phyloP scores from a whole-genome alignment of 2,888 invertebrate species.

The Heliconius hortense region DNA sequence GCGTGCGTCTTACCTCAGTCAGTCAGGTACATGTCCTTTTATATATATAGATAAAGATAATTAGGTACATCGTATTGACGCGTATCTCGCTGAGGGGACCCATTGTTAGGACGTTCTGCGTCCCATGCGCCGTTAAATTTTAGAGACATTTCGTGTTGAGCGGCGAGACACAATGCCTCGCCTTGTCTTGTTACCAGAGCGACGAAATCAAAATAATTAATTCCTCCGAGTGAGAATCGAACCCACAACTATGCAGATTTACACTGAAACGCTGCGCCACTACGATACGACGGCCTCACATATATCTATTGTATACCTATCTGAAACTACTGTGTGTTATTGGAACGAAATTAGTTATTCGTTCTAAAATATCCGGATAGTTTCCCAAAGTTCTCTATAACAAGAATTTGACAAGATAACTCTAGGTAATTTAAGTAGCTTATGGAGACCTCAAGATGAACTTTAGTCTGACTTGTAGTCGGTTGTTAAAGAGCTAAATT shows the following conservation, averaged over 20 bases:
- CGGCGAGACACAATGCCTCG: too few relatives aligned
- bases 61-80: neutral
- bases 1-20: too few relatives aligned
- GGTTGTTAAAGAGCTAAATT: conserved; percentile 4
- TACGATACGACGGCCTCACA: neutral
- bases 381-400: neutral
- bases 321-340: neutral
- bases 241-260: neutral
- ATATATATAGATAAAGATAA: too few relatives aligned
- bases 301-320: neutral
- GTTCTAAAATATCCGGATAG: neutral
- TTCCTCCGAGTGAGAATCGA: neutral
- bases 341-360: too few relatives aligned
- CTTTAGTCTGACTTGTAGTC: neutral
- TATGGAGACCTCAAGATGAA: neutral
- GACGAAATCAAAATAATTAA: neutral
- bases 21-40: too few relatives aligned
- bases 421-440: neutral
- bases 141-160: too few relatives aligned
- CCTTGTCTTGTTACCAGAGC: neutral
- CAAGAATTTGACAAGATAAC: neutral
- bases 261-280: neutral
- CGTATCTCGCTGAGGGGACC: too few relatives aligned
- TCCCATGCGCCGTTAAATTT: too few relatives aligned
- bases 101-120: too few relatives aligned